A percentile compares a stretch with the other conserved stretches of the same genome.
Conservation (phyloP, 2,113 vertebrate species). For the Oryzias javanicus region DNA sequence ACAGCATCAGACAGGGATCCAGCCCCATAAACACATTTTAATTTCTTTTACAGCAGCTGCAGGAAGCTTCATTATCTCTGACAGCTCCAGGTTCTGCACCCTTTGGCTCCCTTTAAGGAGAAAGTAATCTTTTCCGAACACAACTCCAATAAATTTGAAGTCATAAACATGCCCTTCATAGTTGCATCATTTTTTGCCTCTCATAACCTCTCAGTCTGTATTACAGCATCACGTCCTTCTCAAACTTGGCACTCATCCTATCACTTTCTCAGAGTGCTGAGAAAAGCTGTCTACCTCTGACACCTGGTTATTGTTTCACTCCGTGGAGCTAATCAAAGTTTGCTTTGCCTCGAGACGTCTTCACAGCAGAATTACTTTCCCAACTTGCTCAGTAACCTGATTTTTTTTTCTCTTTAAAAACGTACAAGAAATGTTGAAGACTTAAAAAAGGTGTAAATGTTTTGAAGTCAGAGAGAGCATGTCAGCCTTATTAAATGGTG, state of each 20-base stretch:
- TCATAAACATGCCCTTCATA: slow-evolving; percentile 32
- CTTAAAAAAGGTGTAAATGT: too few species aligned
- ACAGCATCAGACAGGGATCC: slow-evolving; percentile 49
- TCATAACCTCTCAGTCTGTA: slow-evolving; percentile 31
- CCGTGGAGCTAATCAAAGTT: slow-evolving; percentile 51
- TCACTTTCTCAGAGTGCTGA: slow-evolving; percentile 31
- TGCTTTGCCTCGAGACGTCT: slow-evolving; percentile 44
- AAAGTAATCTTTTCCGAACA: slow-evolving; percentile 58
- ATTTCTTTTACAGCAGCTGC: slow-evolving; percentile 38
- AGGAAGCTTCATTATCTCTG: slow-evolving; percentile 55
- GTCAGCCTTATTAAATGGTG: too few species aligned
- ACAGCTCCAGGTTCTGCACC: slow-evolving; percentile 62
- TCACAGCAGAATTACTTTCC: slow-evolving; percentile 28
- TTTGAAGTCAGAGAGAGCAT: too few species aligned
- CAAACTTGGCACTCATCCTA: slow-evolving; percentile 23
- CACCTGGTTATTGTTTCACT: slow-evolving; percentile 55
- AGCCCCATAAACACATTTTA: slow-evolving; percentile 58
- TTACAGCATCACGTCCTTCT: slow-evolving; percentile 11
- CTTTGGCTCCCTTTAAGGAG: slow-evolving; percentile 54
- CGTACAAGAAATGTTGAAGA: too few species aligned
- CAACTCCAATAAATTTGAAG: slow-evolving; percentile 45
- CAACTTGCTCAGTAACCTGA: slow-evolving; percentile 14
- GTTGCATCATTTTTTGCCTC: slow-evolving; percentile 7
- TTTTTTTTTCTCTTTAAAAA: too few species aligned
- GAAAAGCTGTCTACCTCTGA: slow-evolving; percentile 47